Evolutionary conservation across 1,140 invertebrate genomes (phyloP).

Genomic region (Chlorops oryzae): DNA sequence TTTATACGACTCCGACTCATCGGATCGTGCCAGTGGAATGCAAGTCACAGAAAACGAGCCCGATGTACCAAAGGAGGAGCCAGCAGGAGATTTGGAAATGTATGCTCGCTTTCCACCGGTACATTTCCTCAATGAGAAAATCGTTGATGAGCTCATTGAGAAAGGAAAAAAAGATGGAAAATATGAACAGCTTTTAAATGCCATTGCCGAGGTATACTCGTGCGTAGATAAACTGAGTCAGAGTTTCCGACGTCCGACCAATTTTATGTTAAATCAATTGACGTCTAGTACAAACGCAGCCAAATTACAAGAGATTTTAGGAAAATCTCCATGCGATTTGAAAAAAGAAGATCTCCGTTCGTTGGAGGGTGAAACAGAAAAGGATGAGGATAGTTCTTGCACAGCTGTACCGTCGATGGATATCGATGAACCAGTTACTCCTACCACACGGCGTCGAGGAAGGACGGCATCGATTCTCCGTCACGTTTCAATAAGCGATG

Average conservation of each 20-base stretch:
- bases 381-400: slow-evolving; percentile 66
- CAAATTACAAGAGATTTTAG: slow-evolving; percentile 45
- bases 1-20: too few species aligned
- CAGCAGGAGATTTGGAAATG: too few species aligned
- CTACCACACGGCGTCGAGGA: not conserved
- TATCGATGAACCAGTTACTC: not conserved
- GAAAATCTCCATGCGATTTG: slow-evolving; percentile 34
- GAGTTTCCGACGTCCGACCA: slow-evolving; percentile 46
- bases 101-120: slow-evolving; percentile 25
- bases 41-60: too few species aligned
- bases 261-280: slow-evolving; percentile 31
- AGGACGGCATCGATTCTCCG: not conserved
- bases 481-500: too few species aligned
- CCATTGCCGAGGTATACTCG: slow-evolving; percentile 67
- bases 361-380: slow-evolving; percentile 73
- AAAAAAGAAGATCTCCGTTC: slow-evolving; percentile 64
- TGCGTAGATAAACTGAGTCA: slow-evolving; percentile 61
- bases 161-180: slow-evolving; percentile 57
- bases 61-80: too few species aligned
- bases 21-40: too few species aligned
- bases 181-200: slow-evolving; percentile 62
- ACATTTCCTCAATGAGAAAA: slow-evolving; percentile 60
- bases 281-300: slow-evolving; percentile 48
- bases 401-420: slow-evolving; percentile 22
- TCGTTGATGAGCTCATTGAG: slow-evolving; percentile 59